Conservation (phyloP, 2,113 vertebrate genomes). For the Pluvialis apricaria region DNA sequence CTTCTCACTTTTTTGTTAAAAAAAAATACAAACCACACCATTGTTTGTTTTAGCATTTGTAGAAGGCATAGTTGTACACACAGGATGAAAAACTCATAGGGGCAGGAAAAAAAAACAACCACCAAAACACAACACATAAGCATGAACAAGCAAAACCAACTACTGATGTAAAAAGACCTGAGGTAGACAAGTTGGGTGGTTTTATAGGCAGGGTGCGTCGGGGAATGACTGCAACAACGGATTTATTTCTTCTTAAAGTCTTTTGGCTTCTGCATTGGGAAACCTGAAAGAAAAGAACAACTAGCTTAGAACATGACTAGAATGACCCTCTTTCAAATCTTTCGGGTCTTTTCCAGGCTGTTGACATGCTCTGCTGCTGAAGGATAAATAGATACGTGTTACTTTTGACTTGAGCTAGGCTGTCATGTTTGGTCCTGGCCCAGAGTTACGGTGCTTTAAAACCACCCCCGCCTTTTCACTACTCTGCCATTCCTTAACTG, state of each 20-base stretch:
- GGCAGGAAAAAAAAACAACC: not conserved
- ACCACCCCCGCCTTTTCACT: not conserved
- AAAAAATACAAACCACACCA: not conserved
- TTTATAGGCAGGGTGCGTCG: not conserved
- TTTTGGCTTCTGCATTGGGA: not conserved
- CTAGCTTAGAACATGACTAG: not conserved
- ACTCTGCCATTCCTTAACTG: not conserved
- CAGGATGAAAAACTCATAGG: not conserved
- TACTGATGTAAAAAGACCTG: not conserved
- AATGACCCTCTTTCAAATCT: not conserved
- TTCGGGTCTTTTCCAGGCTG: not conserved
- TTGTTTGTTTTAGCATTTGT: not conserved
- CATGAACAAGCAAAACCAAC: not conserved
- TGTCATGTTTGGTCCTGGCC: not conserved
- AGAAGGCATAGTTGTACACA: not conserved
- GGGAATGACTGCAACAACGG: not conserved
- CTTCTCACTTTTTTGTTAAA: not conserved
- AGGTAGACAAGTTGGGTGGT: not conserved
- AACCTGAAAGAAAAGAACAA: not conserved
- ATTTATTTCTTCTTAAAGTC: not conserved
- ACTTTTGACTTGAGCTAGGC: not conserved
- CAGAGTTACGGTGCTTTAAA: not conserved
- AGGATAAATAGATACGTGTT: accelerated
- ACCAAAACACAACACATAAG: not conserved
- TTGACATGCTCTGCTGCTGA: not conserved